Base-by-base conservation (phyloP, 2,888 invertebrate genomes). In the Philaethria dido region DNA sequence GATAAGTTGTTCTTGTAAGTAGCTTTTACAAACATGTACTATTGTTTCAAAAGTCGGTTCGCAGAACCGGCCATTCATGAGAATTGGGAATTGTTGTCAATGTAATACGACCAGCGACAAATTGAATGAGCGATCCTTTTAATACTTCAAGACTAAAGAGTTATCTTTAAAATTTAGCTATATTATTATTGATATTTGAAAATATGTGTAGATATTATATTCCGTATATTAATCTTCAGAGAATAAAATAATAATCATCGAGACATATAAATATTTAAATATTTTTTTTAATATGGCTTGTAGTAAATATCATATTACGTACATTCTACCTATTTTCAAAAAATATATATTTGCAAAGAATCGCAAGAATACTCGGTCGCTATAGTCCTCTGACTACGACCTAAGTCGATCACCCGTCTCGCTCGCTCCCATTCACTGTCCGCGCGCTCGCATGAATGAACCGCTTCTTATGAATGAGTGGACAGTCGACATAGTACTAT, bases 391-490 rank as follows among this genome's bases (percentile, higher is more conserved):
- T 64, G 64, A 88, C 88, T 88, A 78, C 88, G 87, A 88, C 89
- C 89, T 89, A 86, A 87, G 47, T 72, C 63, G 69, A 67, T 84
- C 75, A 72, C 72, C 80, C 68, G 75, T 91, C 92, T 84, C 88
- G 72, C 80, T 92, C 86, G 84, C 91, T 88, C 92, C 91, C 89
- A 92, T 92, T 91, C 90, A 91, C 84, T 70, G 80, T 76, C 81
- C 79, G 80, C 81, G 82, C 83, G 81, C 82, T 81, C 85, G 88
- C 88, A 89, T 91, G 86, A 92, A 92, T 91, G 91, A 89, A 92
- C 87, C 82, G 88, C 87, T 92, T 90, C 90, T 92, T 91, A 93
- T 93, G 93, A 93, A 93, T 93, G 92, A 88, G 81, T 77, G 80
- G 82, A 87, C 87, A 85, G 86, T 86, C 84, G 83, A 85, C 83